Base-by-base conservation (phyloP, 2,113 vertebrate genomes). In the Eublepharis macularius region DNA sequence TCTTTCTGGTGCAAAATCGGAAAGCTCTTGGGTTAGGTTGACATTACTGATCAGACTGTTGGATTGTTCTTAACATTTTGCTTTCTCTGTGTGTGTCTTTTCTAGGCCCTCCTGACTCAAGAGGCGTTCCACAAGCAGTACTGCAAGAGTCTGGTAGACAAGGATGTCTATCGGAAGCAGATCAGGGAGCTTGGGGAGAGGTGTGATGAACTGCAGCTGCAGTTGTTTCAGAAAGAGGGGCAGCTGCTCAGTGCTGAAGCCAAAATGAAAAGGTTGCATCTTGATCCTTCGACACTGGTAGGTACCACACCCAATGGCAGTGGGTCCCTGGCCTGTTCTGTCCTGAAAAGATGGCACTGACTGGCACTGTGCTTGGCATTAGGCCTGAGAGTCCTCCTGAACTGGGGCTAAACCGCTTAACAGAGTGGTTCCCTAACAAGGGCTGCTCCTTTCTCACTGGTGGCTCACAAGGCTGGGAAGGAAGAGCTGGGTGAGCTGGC, bases 121-220 rank as follows among this genome's bases (percentile, higher is more conserved):
- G 97, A 97, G 76, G 95, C 96, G 89, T 96, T 97, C 90, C 97
- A 98, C 6, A 5, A 79, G 5, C 98, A 98, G 90, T 95, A 94
- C 5, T 95, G 96, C 16, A 94, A 94, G 85, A 96, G 94, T 87
- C 96, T 99, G 77, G 95, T 96, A 36, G 97, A 98, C 81, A 98
- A 98, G 80, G 98, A 99, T 0, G 39, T 84, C n/a, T 97, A 98
- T 74, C 97, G 98, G 49, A 98, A 97, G 94, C 95, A 94, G 91
- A 95, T 98, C 66, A 94, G 97, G 3, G 97, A 98, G 75, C 96
- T 98, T 85, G 93, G 96, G 0, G 98, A 98, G 91, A 94, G 92
- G 13, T 96, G 93, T 0, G 98, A 99, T 0, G 97, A 98, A 84
- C 92, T 98, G 87, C 98, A 99, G 82, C 95, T 98, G 34, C 97